Conservation (phyloP, 1,140 invertebrate species). For the Asobara japonica region DNA sequence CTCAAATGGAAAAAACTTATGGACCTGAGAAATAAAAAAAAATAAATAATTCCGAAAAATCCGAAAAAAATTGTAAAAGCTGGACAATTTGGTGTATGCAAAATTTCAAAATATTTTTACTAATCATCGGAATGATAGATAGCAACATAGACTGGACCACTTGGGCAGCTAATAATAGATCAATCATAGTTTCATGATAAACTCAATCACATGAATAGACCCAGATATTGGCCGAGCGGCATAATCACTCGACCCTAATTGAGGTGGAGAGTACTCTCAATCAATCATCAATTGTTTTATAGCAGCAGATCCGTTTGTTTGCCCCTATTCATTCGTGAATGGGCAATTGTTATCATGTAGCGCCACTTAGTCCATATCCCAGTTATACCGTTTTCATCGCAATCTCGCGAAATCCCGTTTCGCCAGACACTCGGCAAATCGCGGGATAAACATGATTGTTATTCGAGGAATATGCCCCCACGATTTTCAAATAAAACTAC, state of each 20-base stretch:
- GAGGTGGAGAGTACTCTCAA: neutral
- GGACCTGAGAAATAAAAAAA: too few relatives aligned
- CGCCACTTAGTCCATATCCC: constrained; percentile 13
- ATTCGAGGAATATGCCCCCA: constrained; percentile 48
- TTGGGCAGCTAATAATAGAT: neutral
- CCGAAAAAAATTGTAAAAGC: too few relatives aligned
- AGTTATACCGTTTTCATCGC: neutral
- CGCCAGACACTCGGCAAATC: constrained; percentile 26
- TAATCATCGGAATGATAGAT: neutral
- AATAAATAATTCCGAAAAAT: too few relatives aligned
- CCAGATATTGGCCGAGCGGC: neutral
- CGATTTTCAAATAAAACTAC: constrained; percentile 29
- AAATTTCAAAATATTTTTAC: too few relatives aligned
- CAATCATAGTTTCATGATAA: neutral
- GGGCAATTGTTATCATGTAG: neutral
- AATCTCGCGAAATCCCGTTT: constrained; percentile 7
- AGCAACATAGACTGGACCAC: neutral
- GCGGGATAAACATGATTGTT: constrained; percentile 49
- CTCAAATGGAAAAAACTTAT: too few relatives aligned
- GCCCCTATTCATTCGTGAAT: neutral
- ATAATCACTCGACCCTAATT: constrained; percentile 1
- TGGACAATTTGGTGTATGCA: too few relatives aligned
- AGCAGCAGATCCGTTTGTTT: neutral
- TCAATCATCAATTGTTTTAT: constrained; percentile 13
- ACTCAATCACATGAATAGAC: neutral